Evolutionary conservation across 2,113 vertebrate species (phyloP), one percentile per base, ranked within the genome.

Genomic region (Bombycilla garrulus): DNA sequence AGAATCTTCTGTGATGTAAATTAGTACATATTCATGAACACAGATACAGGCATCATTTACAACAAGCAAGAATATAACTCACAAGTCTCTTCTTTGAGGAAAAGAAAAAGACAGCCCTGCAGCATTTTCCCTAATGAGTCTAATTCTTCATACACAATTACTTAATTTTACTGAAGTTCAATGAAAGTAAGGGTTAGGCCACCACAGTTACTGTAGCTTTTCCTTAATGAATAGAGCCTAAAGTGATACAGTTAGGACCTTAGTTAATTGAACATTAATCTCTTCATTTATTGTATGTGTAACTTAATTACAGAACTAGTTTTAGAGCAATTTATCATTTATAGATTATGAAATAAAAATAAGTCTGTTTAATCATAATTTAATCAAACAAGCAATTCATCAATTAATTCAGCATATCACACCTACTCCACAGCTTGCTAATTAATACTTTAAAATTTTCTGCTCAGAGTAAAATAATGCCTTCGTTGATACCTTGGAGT

Each of bases 361-460:
- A 97, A 95, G 97, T 92, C 45, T 88, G 64, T 85, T 95, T 96
- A 96, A 97, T 96, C 77, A 89, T 67, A 60, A 84, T 93, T 91
- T 87, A 91, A 93, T 97, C 91, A 96, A 92, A 95, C 57, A 96
- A 91, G 85, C n/a, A 93, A 96, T 95, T 96, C 48, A 93, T 96
- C 91, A 96, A 78, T 92, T 96, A 93, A 93, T 93, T 82, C 62
- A 85, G 12, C 16, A 60, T 78, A 89, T 89, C 60, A 69, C 36
- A 95, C 38, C 60, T 95, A 89, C 53, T 91, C 8, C 26, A 83
- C 28, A 66, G 20, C 13, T 60, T 31, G 71, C 28, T 88, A 91
- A 94, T 95, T 94, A 95, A 70, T 54, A 80, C 45, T 74, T 81
- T 24, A 60, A 95, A 69, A 89, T 81, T 81, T 90, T 38, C 6